phyloP scores from a whole-genome alignment of 1,140 invertebrate genomes.

The Elysia chlorotica region DNA sequence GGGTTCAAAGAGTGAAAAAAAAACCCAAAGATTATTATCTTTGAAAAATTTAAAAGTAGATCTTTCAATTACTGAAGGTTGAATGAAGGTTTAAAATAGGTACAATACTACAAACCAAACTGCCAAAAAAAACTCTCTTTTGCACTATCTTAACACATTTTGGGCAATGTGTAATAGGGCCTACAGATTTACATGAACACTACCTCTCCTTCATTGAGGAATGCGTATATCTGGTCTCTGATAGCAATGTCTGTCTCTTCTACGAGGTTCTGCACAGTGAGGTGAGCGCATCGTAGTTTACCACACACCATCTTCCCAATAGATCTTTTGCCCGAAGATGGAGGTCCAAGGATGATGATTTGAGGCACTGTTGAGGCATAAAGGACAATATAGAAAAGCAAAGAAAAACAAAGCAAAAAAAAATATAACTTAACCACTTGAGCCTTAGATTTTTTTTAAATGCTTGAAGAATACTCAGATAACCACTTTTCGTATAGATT shows the following conservation, averaged over 20 bases:
- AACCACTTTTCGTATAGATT: no score
- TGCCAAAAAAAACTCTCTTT: no score
- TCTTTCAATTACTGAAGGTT: no score
- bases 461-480: no score
- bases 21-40: no score
- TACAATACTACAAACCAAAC: neutral
- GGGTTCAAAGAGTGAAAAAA: no score
- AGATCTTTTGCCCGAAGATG: slow-evolving; percentile 58
- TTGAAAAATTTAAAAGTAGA: no score
- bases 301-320: slow-evolving; percentile 56
- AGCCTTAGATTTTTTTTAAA: no score
- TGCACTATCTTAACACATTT: no score
- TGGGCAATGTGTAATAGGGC: no score
- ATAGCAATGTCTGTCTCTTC: slow-evolving; percentile 48
- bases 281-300: slow-evolving; percentile 50
- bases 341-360: slow-evolving; percentile 60
- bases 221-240: slow-evolving; percentile 31
- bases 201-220: neutral
- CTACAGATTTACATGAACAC: neutral
- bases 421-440: neutral
- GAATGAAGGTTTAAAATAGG: neutral
- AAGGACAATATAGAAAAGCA: neutral
- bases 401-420: neutral
- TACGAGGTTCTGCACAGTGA: slow-evolving; percentile 54
- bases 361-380: slow-evolving; percentile 60